Base-by-base conservation (phyloP, 2,888 invertebrate species). In the Nineta flava region DNA sequence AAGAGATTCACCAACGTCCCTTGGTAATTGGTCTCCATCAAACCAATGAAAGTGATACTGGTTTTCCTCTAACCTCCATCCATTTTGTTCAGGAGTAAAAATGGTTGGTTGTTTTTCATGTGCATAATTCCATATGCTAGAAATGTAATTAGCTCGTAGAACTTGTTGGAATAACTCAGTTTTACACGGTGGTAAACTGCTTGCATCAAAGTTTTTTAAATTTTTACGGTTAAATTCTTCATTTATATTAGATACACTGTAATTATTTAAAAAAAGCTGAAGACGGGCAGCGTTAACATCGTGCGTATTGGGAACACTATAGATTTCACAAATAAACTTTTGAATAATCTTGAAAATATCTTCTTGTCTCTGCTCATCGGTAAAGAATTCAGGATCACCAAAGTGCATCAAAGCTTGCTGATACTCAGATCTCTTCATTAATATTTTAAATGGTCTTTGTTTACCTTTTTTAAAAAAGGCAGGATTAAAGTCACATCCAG, bases 221-320 rank as follows among this genome's bases (percentile, higher is more conserved):
- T n/a, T n/a, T n/a, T n/a, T n/a, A n/a, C n/a, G n/a, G n/a, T n/a
- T n/a, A n/a, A n/a, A n/a, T n/a, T n/a, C n/a, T n/a, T n/a, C n/a
- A n/a, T n/a, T n/a, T n/a, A n/a, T n/a, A n/a, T n/a, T n/a, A n/a
- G n/a, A n/a, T n/a, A n/a, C n/a, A n/a, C n/a, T n/a, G n/a, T n/a
- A n/a, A n/a, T n/a, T n/a, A n/a, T n/a, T 56, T 50, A 56, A 46
- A 46, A 56, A 56, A 13, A 55, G 48, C 48, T 55, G 55, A 52
- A 58, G 55, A 34, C 57, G 47, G 45, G 56, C 56, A 53, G 52
- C 54, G 55, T 57, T 48, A 15, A 58, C 56, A 34, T 57, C 57
- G 43, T 49, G 7, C 52, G 44, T 51, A 35, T 53, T 58, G 56
- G 66, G 61, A 55, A 53, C 47, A 44, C 47, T 53, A 13, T 54